Base-by-base conservation (phyloP, 2,113 vertebrate genomes). In the Corythaixoides concolor region DNA sequence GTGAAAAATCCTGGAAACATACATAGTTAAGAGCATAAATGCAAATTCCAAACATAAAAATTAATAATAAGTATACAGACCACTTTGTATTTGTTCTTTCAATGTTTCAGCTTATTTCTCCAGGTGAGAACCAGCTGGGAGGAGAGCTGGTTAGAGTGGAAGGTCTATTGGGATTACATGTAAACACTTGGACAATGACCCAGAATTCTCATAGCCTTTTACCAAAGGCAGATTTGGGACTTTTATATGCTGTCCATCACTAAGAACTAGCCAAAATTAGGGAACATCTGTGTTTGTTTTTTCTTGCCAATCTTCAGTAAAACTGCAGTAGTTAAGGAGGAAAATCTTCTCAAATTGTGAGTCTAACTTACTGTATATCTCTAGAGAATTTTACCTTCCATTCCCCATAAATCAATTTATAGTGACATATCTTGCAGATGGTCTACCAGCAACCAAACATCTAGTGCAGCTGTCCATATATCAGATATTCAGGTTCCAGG, bases 361-460 rank as follows among this genome's bases (percentile, higher is more conserved):
- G 21, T 53, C 33, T 77, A 83, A 59, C 35, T 86, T 84, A 30
- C 30, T 88, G 3, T 45, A 3, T 56, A 4, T n/a, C 37, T 78
- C 52, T 47, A 60, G 70, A 91, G 84, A 86, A 85, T 92, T 88
- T 76, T 67, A 41, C 26, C 59, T 89, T 88, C 80, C 35, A 8
- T 88, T 72, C 26, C 21, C 14, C 68, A 78, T 92, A 87, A 89
- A 89, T 88, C 67, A 93, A 8, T 85, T 95, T 77, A 60, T 17
- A 90, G n/a, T 75, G 76, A 64, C 56, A n/a, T 11, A 30, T 86
- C 73, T 77, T 94, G 83, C 83, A 96, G 77, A 39, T 91, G 76
- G 45, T 69, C 47, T 90, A 20, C 50, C 35, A 82, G 67, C 41
- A 75, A 49, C 13, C 7, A 72, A 76, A 59, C 3, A n/a, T 50